phyloP scores from a whole-genome alignment of 1,140 invertebrate genomes.

The Apis mellifera region DNA sequence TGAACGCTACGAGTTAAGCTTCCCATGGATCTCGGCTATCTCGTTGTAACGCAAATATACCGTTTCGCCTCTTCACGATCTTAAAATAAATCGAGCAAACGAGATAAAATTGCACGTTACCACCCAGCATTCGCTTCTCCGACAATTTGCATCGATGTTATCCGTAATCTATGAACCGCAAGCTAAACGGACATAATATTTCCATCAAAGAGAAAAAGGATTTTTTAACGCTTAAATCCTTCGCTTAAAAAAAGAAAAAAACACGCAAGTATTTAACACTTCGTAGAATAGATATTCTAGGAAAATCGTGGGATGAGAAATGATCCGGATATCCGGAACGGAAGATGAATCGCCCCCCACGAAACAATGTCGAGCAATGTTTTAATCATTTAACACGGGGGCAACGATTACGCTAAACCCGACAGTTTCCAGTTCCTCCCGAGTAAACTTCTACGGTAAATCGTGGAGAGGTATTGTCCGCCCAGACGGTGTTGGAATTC shows the following conservation, averaged over 20 bases:
- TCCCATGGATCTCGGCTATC: constrained; percentile 45
- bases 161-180: background rate
- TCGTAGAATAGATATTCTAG: too few species aligned
- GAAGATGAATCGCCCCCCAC: constrained; percentile 22
- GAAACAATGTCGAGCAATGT: constrained; percentile 13
- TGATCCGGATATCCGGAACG: background rate
- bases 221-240: too few species aligned
- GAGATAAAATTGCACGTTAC: background rate
- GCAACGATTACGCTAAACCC: constrained; percentile 37
- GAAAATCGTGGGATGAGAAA: background rate
- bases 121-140: background rate
- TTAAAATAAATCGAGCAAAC: constrained; percentile 45
- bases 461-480: constrained; percentile 51
- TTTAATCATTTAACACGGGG: constrained; percentile 53
- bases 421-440: constrained; percentile 20
- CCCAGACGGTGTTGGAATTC: constrained; percentile 49
- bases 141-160: background rate
- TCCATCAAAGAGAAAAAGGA: too few species aligned
- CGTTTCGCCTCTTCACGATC: constrained; percentile 33
- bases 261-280: background rate
- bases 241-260: accelerated
- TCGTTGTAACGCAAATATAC: constrained; percentile 46
- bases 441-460: constrained; percentile 57
- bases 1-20: constrained; percentile 62
- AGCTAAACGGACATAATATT: too few species aligned